These are phyloP conservation scores for Serranus cabrilla DNA, from an alignment of 2,797 vertebrate genomes.

Conservation along the genomic window DNA sequence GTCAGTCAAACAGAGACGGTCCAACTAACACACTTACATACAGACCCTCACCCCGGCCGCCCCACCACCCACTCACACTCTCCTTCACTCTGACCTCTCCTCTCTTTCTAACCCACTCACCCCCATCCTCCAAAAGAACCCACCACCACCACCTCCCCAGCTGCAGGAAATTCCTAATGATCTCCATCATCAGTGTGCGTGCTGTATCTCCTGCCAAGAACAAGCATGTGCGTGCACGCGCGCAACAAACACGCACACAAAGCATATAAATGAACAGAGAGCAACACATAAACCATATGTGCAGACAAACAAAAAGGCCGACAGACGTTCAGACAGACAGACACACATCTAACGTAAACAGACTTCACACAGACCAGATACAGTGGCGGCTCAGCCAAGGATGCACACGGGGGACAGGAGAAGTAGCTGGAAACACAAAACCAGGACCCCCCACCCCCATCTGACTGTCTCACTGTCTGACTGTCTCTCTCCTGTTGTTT, in stretches of 20 bases:
- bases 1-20: constrained; percentile 56
- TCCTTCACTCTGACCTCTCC: constrained; percentile 71
- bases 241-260: constrained; percentile 46
- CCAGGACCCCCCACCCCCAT: constrained; percentile 58
- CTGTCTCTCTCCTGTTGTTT: constrained; percentile 73
- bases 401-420: constrained; percentile 67
- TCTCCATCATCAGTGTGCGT: constrained; percentile 94
- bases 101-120: constrained; percentile 74
- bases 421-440: constrained; percentile 68
- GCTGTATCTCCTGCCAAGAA: constrained; percentile 89
- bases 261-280: constrained; percentile 64
- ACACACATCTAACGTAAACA: constrained; percentile 75
- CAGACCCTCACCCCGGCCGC: constrained; percentile 21
- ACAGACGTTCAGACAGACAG: constrained; percentile 67
- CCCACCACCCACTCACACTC: constrained; percentile 55
- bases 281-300: constrained; percentile 75
- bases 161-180: constrained; percentile 99
- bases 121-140: constrained; percentile 60
- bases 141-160: constrained; percentile 86
- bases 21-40: constrained; percentile 54
- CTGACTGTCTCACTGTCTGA: constrained; percentile 57
- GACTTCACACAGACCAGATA: constrained; percentile 77
- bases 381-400: constrained; percentile 72
- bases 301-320: constrained; percentile 71
- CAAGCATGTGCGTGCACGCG: constrained; percentile 46